These are phyloP conservation scores for Candoia aspera DNA, from an alignment of 2,113 vertebrate species.

Conservation along the genomic window DNA sequence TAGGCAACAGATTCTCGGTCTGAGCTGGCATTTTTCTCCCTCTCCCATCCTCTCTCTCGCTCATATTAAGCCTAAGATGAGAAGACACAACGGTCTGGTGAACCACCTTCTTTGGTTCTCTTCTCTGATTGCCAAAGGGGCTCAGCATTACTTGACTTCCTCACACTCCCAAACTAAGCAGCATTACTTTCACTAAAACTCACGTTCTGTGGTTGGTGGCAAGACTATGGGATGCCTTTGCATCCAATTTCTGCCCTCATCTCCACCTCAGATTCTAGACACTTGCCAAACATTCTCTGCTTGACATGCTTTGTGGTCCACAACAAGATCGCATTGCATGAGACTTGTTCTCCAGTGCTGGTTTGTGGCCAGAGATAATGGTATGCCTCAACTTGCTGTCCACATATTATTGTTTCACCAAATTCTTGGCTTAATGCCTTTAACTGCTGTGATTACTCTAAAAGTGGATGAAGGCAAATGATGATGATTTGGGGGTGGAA, in stretches of 20 bases:
- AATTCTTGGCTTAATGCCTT: neutral
- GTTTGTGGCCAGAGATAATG: neutral
- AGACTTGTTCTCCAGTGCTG: neutral
- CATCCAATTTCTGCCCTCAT: neutral
- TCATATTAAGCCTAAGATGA: neutral
- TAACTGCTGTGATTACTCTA: neutral
- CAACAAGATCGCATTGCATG: neutral
- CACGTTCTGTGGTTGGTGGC: neutral
- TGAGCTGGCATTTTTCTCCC: neutral
- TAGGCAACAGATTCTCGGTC: neutral
- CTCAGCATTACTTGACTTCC: too few relatives aligned
- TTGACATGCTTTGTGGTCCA: neutral
- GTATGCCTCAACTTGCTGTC: fast-evolving
- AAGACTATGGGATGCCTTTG: neutral
- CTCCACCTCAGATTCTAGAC: neutral
- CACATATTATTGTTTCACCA: neutral
- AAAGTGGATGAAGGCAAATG: neutral
- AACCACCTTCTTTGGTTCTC: neutral
- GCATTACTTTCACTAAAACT: neutral
- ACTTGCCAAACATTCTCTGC: neutral
- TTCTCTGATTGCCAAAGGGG: too few relatives aligned
- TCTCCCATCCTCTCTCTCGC: neutral
- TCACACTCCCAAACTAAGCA: neutral
- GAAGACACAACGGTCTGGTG: neutral
- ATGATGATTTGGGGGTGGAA: neutral